Evolutionary conservation across 2,888 invertebrate species (phyloP).

Genomic region (Tigriopus californicus): DNA sequence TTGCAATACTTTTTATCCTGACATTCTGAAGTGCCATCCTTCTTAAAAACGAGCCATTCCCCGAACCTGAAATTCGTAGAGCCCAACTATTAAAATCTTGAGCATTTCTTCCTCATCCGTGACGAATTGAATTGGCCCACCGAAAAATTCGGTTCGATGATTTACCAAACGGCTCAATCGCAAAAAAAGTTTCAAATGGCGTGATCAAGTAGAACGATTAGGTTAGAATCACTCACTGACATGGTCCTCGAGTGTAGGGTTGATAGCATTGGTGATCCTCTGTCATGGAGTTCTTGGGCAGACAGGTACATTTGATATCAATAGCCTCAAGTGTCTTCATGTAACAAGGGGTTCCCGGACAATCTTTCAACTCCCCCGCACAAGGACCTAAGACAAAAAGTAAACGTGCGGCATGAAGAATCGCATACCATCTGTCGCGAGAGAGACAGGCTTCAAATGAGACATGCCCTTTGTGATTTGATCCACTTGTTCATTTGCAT

Average conservation of each 20-base stretch:
- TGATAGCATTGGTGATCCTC: slow-evolving; percentile 20
- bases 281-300: slow-evolving; percentile 20
- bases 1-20: slow-evolving; percentile 19
- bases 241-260: slow-evolving; percentile 20
- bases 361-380: neutral
- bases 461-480: too few relatives aligned
- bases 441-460: too few relatives aligned
- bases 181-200: too few relatives aligned
- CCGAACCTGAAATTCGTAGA: slow-evolving; percentile 16
- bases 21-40: slow-evolving; percentile 19
- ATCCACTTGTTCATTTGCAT: too few relatives aligned
- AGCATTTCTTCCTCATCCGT: neutral
- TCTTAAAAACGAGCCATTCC: slow-evolving; percentile 19
- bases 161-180: too few relatives aligned
- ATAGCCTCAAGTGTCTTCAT: slow-evolving; percentile 20
- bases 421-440: too few relatives aligned
- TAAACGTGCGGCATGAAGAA: neutral
- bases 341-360: slow-evolving; percentile 19
- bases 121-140: too few relatives aligned
- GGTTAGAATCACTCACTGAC: slow-evolving; percentile 1
- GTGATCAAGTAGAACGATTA: too few relatives aligned
- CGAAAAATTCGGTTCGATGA: too few relatives aligned
- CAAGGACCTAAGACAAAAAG: slow-evolving; percentile 8
- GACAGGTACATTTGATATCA: slow-evolving; percentile 20
- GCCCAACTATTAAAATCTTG: neutral